These are phyloP conservation scores for Leptobrachium ailaonicum DNA, from an alignment of 2,113 vertebrate genomes.

Conservation along the genomic window DNA sequence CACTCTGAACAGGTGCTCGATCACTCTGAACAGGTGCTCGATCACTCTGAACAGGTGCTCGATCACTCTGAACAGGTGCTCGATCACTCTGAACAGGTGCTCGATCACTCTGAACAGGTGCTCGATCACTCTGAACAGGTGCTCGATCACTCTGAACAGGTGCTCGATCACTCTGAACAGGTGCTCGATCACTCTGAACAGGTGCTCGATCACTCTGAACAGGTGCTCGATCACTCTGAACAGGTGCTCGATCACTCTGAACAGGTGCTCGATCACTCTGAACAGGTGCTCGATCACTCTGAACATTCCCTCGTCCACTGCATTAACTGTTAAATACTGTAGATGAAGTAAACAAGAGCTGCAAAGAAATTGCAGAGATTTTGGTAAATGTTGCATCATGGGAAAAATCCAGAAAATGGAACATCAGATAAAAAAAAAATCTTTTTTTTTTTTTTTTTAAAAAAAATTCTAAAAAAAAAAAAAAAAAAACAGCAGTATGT, in stretches of 20 bases:
- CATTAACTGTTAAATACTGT: no score
- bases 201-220: neutral
- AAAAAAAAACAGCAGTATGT: no score
- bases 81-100: conserved; percentile 3
- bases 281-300: neutral
- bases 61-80: neutral
- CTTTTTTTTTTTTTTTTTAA: no score
- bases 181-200: neutral
- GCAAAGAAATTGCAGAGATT: no score
- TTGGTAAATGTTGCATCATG: no score
- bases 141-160: neutral
- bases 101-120: neutral
- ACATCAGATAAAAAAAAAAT: no score
- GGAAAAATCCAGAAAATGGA: no score
- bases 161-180: neutral
- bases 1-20: neutral
- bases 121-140: neutral
- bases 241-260: neutral
- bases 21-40: neutral
- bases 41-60: conserved; percentile 1
- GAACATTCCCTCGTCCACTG: no score
- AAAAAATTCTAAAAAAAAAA: no score
- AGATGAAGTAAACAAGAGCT: no score
- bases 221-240: neutral
- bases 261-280: neutral